phyloP scores from a whole-genome alignment of 2,888 invertebrate genomes.

The Willowsia nigromaculata region DNA sequence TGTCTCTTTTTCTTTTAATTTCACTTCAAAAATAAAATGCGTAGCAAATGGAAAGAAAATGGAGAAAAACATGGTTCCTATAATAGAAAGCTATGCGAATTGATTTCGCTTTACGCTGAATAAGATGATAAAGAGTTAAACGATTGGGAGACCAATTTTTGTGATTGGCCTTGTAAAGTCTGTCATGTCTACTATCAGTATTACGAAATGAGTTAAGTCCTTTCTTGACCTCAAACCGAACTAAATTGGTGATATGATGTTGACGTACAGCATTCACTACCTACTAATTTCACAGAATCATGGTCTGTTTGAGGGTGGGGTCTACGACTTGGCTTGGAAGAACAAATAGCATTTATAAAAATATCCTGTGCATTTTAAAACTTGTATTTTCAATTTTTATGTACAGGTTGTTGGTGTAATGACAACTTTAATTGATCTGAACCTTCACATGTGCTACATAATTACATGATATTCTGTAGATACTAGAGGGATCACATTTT shows the following conservation, averaged over 20 bases:
- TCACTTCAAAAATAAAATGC: conserved; percentile 42
- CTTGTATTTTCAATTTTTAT: too few relatives aligned
- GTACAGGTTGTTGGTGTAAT: too few relatives aligned
- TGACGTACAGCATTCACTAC: background rate
- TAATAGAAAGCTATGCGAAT: too few relatives aligned
- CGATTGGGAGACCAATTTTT: background rate
- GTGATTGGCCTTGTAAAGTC: conserved; percentile 48
- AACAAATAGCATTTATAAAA: too few relatives aligned
- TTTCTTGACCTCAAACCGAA: conserved; percentile 47
- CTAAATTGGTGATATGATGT: background rate
- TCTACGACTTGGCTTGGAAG: too few relatives aligned
- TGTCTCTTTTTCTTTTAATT: conserved; percentile 1
- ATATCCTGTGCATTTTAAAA: too few relatives aligned
- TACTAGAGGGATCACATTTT: too few relatives aligned
- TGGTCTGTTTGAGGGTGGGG: conserved; percentile 57
- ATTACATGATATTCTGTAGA: too few relatives aligned
- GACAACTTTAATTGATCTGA: too few relatives aligned
- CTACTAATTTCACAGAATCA: background rate
- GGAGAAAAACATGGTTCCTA: conserved; percentile 29
- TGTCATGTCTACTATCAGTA: conserved; percentile 2
- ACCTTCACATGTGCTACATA: too few relatives aligned
- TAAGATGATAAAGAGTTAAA: background rate
- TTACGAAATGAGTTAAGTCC: conserved; percentile 29
- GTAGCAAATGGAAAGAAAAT: conserved; percentile 46
- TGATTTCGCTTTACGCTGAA: too few relatives aligned